Evolutionary conservation across 1,140 invertebrate species (phyloP), one percentile per base, ranked within the genome.

Genomic region (Euschistus heros): DNA sequence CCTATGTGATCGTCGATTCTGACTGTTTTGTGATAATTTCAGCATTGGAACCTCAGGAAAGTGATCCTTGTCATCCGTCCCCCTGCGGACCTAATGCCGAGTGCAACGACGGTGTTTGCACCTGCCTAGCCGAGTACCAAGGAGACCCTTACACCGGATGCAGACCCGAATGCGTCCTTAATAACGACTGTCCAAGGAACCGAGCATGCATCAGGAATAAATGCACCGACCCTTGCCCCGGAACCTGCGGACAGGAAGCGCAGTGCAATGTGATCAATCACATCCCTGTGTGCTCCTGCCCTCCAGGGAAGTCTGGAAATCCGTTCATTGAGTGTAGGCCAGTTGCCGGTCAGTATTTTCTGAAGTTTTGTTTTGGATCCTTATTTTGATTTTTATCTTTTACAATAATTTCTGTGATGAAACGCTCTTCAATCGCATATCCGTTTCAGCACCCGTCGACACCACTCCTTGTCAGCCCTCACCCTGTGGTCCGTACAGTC

Each of bases 221-320:
- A 75, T 91, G 88, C 71, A 79, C 80, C 69, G 83, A 90, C 76
- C 88, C 88, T 44, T 91, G 89, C 71, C 82, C 81, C 1, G 83
- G 86, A 54, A 82, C 85, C 17, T 89, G 87, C 75, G 87, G 86
- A 57, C 74, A 74, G 42, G 82, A 82, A 10, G 78, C 87, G 22
- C 69, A 76, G 2, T 84, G 82, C 70, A 74, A 68, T 67, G 77
- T 81, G n/a, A 69, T 80, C n/a, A 82, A 79, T 69, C 80, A 83
- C 67, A 78, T 72, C 14, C 79, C 82, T 44, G 71, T 76, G 63
- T 84, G 83, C 67, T 76, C 74, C 2, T 83, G 81, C 68, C 73
- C 74, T 15, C 70, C 74, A 42, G 80, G 78, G 17, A 82, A 77
- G 66, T 79, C 76, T 7, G 82, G 82, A 17, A 79, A 84, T 75